Base-by-base conservation (phyloP, 2,888 invertebrate genomes). In the Metellina segmentata region DNA sequence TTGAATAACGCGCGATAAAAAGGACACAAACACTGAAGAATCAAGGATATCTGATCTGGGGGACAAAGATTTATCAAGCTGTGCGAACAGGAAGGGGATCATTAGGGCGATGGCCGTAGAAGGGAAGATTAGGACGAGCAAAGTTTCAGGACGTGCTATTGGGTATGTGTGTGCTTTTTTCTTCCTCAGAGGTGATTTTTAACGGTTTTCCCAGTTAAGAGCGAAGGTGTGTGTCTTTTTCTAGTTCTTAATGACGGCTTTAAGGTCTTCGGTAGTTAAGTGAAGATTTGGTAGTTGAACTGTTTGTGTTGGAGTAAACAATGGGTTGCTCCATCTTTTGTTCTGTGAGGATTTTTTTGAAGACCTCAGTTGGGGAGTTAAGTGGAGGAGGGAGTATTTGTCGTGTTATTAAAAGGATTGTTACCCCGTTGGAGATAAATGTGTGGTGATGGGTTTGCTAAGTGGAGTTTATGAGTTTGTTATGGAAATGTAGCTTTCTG, bases 51-150 rank as follows among this genome's bases (percentile, higher is more conserved):
- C 85, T 77, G 85, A 86, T 86, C 77, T 53, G 78, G 34, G 70
- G 85, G 78, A 78, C 78, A 86, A 86, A 86, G 85, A 86, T 86
- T 86, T 86, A 86, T 86, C 85, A 78, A 86, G 78, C 70, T 86
- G 85, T 86, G 85, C 51, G 85, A 78, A 78, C 49, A 86, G 86
- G 85, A 85, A 86, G 70, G 86, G 19, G 86, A 78, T 86, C 86
- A 86, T 86, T 86, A 86, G 86, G 86, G 70, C 77, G 61, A 86
- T 86, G 86, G 78, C 86, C 69, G 86, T 77, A 70, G 69, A 78
- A 86, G 70, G 86, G 34, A 34, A 78, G 86, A 86, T 78, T 86
- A 78, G 78, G 86, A 86, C 77, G 69, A 34, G 34, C 34, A 86
- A 86, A 86, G 86, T 86, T 78, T 70, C 70, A 69, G 86, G 78